Conservation (phyloP, 2,888 invertebrate genomes). For the Horisme vitalbata region DNA sequence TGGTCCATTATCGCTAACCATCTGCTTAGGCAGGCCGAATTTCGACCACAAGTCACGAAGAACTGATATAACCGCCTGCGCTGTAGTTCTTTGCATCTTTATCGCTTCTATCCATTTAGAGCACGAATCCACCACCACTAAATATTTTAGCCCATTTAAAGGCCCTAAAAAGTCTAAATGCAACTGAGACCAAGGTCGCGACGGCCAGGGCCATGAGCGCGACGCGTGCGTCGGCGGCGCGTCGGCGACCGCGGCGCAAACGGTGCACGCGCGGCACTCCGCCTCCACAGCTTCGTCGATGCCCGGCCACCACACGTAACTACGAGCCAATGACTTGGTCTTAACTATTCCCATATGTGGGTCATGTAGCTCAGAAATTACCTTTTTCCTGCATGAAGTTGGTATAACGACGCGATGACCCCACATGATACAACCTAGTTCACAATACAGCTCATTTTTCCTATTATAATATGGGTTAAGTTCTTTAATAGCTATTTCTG, state of each 20-base stretch:
- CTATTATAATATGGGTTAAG: constrained; percentile 5
- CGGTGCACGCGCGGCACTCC: constrained; percentile 13
- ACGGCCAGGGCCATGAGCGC: too few species aligned
- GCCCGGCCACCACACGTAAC: constrained; percentile 26
- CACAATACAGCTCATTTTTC: neutral
- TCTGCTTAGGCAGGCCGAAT: constrained; percentile 26
- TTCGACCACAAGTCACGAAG: constrained; percentile 10
- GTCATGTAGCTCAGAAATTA: constrained; percentile 18
- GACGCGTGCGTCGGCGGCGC: constrained; percentile 22
- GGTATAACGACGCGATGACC: constrained; percentile 27
- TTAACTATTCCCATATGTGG: constrained; percentile 28
- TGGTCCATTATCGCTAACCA: constrained; percentile 31
- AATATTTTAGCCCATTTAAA: constrained; percentile 14
- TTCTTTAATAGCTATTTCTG: neutral
- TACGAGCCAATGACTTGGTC: constrained; percentile 22
- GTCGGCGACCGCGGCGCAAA: constrained; percentile 13
- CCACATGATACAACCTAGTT: constrained; percentile 19
- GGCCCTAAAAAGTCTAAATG: constrained; percentile 29
- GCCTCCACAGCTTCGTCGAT: constrained; percentile 22
- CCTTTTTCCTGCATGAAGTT: neutral
- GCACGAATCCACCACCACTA: constrained; percentile 22
- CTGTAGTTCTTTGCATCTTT: constrained; percentile 18
- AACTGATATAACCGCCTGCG: neutral
- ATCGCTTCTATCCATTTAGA: constrained; percentile 31
- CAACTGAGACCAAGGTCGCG: too few species aligned